A percentile compares a stretch with the other conserved stretches of the same genome.
These are phyloP conservation scores for Bucorvus abyssinicus DNA, from an alignment of 2,797 vertebrate species.

Conservation along the genomic window DNA sequence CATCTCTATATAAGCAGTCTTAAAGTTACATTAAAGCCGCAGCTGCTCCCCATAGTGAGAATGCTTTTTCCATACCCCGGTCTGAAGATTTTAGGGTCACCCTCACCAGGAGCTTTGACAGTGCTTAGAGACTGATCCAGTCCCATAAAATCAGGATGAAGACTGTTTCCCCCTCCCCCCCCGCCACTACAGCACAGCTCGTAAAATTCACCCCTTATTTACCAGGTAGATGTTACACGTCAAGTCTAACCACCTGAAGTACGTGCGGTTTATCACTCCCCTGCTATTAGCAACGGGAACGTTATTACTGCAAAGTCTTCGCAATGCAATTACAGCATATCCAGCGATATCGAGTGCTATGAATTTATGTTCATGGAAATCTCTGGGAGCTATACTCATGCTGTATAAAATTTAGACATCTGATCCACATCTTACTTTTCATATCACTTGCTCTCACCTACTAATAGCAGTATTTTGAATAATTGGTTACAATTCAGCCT, in stretches of 20 bases:
- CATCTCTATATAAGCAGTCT: background rate
- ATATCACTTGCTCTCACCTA: background rate
- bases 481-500: constrained; percentile 39
- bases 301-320: constrained; percentile 6
- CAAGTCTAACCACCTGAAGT: background rate
- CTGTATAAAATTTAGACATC: background rate
- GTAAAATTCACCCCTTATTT: background rate
- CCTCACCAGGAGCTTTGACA: background rate
- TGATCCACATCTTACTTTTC: constrained; percentile 1
- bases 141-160: background rate
- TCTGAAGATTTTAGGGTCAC: background rate
- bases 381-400: background rate
- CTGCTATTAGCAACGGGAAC: background rate
- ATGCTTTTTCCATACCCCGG: background rate
- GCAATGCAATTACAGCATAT: background rate
- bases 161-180: background rate
- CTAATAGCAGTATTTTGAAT: constrained; percentile 48
- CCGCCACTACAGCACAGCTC: background rate
- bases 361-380: background rate
- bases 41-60: background rate
- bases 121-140: background rate
- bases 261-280: background rate
- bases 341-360: background rate
- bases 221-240: background rate
- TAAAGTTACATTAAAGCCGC: background rate